A percentile compares a stretch with the other conserved stretches of the same genome.
These are phyloP conservation scores for Penaeus vannamei DNA, from an alignment of 1,140 invertebrate genomes.

Conservation along the genomic window DNA sequence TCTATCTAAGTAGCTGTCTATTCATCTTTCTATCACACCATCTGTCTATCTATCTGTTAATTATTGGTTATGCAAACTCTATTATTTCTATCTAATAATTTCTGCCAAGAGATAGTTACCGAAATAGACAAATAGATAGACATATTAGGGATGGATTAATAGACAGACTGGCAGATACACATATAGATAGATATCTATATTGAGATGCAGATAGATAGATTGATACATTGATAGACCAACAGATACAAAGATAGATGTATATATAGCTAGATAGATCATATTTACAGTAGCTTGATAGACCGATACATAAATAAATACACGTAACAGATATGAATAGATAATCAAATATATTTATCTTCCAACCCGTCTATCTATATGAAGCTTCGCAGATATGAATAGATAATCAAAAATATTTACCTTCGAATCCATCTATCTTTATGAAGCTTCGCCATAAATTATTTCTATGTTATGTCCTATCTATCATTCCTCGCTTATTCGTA, in stretches of 20 bases:
- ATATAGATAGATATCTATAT: neutral
- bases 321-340: neutral
- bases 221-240: neutral
- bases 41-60: no score
- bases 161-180: no score
- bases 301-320: slow-evolving; percentile 8
- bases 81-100: neutral
- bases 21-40: no score
- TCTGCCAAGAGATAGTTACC: neutral
- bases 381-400: no score
- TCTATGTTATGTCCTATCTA: no score
- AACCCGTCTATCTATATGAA: neutral
- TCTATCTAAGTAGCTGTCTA: no score
- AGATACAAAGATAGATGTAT: neutral
- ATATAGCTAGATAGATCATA: neutral
- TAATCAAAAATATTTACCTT: no score
- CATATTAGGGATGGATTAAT: neutral
- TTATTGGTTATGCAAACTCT: no score
- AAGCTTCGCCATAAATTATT: no score
- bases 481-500: no score
- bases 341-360: neutral
- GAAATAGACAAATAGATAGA: neutral
- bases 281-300: neutral
- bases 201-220: neutral
- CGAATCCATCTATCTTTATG: no score